Evolutionary conservation across 1,140 invertebrate genomes (phyloP).

Genomic region (Drosophila biarmipes): DNA sequence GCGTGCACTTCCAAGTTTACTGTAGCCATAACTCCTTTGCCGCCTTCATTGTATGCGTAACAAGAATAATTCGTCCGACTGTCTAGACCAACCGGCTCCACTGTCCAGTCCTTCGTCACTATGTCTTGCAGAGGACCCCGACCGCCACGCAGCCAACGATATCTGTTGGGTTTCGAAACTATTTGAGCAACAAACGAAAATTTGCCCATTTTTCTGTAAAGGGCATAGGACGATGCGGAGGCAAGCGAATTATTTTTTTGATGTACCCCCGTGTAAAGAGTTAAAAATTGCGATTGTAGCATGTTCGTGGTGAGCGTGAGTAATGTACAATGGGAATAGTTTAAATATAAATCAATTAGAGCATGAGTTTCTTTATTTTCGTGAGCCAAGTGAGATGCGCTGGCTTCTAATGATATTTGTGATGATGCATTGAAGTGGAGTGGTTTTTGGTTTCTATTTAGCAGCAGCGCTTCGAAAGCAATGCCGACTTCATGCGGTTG

Average conservation of each 20-base stretch:
- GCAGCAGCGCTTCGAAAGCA: conserved; percentile 74
- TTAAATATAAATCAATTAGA: conserved; percentile 78
- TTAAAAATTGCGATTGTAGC: conserved; percentile 81
- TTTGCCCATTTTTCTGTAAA: conserved; percentile 80
- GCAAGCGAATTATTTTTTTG: conserved; percentile 18
- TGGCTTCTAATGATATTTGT: conserved; percentile 40
- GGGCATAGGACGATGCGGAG: conserved; percentile 46
- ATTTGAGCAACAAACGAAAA: conserved; percentile 74
- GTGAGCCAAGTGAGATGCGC: conserved; percentile 27
- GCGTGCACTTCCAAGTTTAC: conserved; percentile 92
- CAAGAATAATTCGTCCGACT: conserved; percentile 95
- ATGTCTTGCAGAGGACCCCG: conserved; percentile 89
- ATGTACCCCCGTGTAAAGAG: conserved; percentile 62
- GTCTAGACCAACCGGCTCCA: conserved; percentile 92
- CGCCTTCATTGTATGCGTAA: conserved; percentile 92
- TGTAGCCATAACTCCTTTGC: conserved; percentile 89
- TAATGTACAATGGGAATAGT: conserved; percentile 81
- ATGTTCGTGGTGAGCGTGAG: conserved; percentile 78
- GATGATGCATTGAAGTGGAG: conserved; percentile 20
- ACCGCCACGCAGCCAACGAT: conserved; percentile 91
- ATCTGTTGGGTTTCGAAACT: conserved; percentile 85
- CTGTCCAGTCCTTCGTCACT: conserved; percentile 90
- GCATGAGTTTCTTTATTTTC: conserved; percentile 82
- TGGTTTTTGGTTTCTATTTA: conserved; percentile 62
- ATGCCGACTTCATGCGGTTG: conserved; percentile 67